Evolutionary conservation across 1,140 invertebrate species (phyloP), one percentile per base, ranked within the genome.

Genomic region (Brachionus plicatilis): DNA sequence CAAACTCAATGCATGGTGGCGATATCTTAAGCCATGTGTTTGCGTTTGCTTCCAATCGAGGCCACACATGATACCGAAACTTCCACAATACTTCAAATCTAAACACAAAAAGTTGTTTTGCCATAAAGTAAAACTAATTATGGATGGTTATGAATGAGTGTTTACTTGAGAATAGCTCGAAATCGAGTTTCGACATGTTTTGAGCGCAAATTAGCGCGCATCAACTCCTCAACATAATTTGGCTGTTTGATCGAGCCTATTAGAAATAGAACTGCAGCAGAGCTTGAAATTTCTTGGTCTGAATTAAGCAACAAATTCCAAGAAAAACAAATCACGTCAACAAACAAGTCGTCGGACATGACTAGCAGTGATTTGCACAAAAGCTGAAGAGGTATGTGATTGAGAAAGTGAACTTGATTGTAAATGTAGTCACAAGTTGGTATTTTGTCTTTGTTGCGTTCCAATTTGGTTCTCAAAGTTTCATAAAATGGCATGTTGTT

Each of bases 1-100:
- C 99, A 88, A 99, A 99, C 88, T 99, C 98, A 85, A 99, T 99
- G 24, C 95, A 95, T 0, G 97, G 97, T 0, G 97, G 97, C 5
- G 97, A 96, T 0, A 98, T 94, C 87, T 89, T 80, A 87, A 99
- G 98, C 0, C 93, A 94, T 17, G 95, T 88, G 79, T 97, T 95
- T 5, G 96, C 96, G 29, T 94, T 94, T 88, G 99, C 96, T 90
- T 99, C 98, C 96, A 99, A 97, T 85, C 97, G 92, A 0, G 96
- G 94, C 97, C 97, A 99, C 6, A 97, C 95, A 91, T 99, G 97
- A 89, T 96, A 97, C n/a, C 98, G 91, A 86, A 95, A 93, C 88
- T 95, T 95, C 97, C 97, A 99, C 45, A 99, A 91, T 8, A 95
- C 93, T 92, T 97, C 94, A 91, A 98, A 99, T 85, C 94, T 92